A percentile compares a stretch with the other conserved stretches of the same genome.
Conservation (phyloP, 2,797 vertebrate species). For the Sciaenops ocellatus region DNA sequence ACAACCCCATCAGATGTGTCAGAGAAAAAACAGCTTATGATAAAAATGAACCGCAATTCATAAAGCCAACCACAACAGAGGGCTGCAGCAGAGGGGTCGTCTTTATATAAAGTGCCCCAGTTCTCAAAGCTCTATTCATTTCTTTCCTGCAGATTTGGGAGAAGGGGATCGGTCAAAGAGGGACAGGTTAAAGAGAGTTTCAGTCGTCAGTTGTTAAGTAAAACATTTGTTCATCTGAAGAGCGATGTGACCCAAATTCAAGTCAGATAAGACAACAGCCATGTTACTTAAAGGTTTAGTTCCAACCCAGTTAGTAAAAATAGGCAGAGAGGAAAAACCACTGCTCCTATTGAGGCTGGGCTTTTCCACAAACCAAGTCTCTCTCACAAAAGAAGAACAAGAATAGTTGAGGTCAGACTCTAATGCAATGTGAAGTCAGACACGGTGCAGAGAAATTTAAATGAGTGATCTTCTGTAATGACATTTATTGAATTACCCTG, state of each 20-base stretch:
- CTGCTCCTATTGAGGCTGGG: neutral
- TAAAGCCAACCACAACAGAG: conserved; percentile 34
- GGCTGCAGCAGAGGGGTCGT: conserved; percentile 16
- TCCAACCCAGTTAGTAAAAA: conserved; percentile 73
- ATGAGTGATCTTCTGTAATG: neutral
- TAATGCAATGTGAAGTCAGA: neutral
- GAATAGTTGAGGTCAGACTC: conserved; percentile 2
- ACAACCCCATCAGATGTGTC: conserved; percentile 38
- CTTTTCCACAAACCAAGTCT: conserved; percentile 11
- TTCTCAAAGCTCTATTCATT: conserved; percentile 46
- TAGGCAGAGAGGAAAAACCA: conserved; percentile 34
- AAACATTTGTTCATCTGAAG: conserved; percentile 36
- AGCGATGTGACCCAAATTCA: conserved; percentile 59
- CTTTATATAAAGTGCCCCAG: conserved; percentile 29
- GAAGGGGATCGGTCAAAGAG: conserved; percentile 18
- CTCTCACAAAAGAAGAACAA: conserved; percentile 4
- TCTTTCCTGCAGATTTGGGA: conserved; percentile 26
- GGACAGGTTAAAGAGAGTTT: conserved; percentile 27
- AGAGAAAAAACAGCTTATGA: conserved; percentile 28
- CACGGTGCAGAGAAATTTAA: neutral
- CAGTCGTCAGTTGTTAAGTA: conserved; percentile 9
- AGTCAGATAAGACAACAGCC: conserved; percentile 35
- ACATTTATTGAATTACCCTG: neutral
- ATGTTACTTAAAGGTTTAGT: conserved; percentile 65
- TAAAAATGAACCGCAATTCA: conserved; percentile 51